Conservation (phyloP, 1,140 invertebrate species). For the Drosophila novamexicana region DNA sequence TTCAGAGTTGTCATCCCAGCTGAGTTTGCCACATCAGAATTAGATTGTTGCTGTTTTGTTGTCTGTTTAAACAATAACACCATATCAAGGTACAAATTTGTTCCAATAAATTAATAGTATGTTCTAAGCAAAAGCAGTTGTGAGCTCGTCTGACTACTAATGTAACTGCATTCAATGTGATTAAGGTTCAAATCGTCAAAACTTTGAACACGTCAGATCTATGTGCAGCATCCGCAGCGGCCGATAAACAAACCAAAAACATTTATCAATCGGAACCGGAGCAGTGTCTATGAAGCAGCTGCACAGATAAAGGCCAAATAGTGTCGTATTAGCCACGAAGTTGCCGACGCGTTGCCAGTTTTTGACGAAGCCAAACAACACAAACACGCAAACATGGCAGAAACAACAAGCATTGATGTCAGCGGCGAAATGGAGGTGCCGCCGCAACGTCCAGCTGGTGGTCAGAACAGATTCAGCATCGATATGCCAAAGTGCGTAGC, state of each 20-base stretch:
- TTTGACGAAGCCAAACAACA: conserved; percentile 3
- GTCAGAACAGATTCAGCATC: conserved; percentile 40
- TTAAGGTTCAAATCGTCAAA: conserved; percentile 2
- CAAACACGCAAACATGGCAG: conserved; percentile 29
- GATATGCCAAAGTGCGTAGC: conserved; percentile 59
- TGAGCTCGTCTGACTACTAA: conserved; percentile 6
- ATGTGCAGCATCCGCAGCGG: conserved; percentile 36
- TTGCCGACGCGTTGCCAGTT: conserved; percentile 17
- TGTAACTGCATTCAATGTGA: conserved; percentile 13
- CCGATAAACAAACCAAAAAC: conserved; percentile 30
- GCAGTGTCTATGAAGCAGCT: conserved; percentile 7
- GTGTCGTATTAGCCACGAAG: background rate
- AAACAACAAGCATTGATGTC: conserved; percentile 68
- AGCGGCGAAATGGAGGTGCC: conserved; percentile 80
- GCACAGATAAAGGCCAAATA: conserved; percentile 10
- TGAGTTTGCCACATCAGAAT: conserved; percentile 43
- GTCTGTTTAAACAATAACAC: conserved; percentile 39
- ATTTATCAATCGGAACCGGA: conserved; percentile 28
- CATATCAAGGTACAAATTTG: conserved; percentile 14
- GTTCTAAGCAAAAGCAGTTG: conserved; percentile 14
- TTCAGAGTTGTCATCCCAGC: conserved; percentile 26
- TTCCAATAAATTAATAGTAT: conserved; percentile 41
- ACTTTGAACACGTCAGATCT: conserved; percentile 36
- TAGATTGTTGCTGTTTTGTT: conserved; percentile 44
- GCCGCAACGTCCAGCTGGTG: conserved; percentile 13